Base-by-base conservation (phyloP, 2,888 invertebrate genomes). In the Amphipyra tragopoginis region DNA sequence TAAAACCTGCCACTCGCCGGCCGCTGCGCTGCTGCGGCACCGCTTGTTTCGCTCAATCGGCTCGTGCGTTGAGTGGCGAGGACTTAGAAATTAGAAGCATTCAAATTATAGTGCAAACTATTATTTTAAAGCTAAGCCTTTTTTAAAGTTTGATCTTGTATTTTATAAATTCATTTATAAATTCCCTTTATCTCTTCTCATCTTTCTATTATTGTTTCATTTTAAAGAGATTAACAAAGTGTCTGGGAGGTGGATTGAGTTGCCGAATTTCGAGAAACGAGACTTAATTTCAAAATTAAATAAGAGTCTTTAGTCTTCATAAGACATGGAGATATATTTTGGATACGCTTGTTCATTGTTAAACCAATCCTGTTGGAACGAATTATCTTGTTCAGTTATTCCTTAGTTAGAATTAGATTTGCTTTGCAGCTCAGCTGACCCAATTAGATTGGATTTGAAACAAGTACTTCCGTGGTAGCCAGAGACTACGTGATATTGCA, bases 361-460 rank as follows among this genome's bases (percentile, higher is more conserved):
- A 29, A 29, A 29, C 29, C 29, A 29, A 29, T 29, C 29, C 5
- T 4, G 6, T 4, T 29, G 29, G 5, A 29, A 4, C 5, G 2
- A 29, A 29, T 29, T 5, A 4, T 29, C 29, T 7, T 29, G 29
- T 29, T 7, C 29, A 5, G 29, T 29, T 29, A 29, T 29, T 21
- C 29, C 29, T 29, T 5, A 50, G 56, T 42, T 55, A 49, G 33
- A 73, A 68, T 73, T 73, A 49, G 59, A 73, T 59, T 48, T 33
- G 29, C 66, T 21, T 26, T 44, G 40, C 39, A n/a, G 45, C 39
- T 43, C 39, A 34, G 43, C 61, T 55, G 75, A 69, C 56, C 62
- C 45, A 65, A 72, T 65, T 72, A 72, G 66, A 47, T 72, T 14
- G 45, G 26, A 51, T 64, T 43, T 0, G 52, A 50, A 72, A 54